Percentiles rank a stretch among this genome's conserved stretches.
Evolutionary conservation across 2,888 invertebrate species (phyloP).

Genomic region (Drosophila algonquin): DNA sequence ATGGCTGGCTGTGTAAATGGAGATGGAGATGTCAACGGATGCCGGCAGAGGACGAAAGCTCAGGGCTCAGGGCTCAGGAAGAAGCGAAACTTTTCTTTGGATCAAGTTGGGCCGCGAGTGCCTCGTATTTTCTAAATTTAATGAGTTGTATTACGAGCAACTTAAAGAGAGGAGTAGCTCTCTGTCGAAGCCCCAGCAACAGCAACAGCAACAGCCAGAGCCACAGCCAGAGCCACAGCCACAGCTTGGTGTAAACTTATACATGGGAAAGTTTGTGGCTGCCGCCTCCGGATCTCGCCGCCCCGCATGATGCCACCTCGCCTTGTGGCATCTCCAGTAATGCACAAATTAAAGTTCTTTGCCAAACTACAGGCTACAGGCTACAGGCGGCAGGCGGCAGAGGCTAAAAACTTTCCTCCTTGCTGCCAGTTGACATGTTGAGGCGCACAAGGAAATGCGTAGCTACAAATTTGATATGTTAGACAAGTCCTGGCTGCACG

Average conservation of each 20-base stretch:
- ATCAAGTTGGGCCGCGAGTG: constrained; percentile 62
- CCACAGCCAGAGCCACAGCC: no score
- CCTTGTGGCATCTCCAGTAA: constrained; percentile 58
- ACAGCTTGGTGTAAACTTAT: constrained; percentile 66
- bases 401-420: constrained; percentile 63
- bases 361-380: constrained; percentile 65
- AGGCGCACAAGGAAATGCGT: constrained; percentile 70
- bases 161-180: constrained; percentile 53
- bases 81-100: constrained; percentile 22
- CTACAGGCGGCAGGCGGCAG: constrained; percentile 59
- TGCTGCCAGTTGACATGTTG: constrained; percentile 70
- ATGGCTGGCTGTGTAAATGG: constrained; percentile 59
- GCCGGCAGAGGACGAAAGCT: constrained; percentile 20
- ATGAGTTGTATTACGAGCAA: constrained; percentile 73
- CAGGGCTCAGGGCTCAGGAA: not conserved
- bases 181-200: constrained; percentile 25
- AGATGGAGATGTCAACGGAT: constrained; percentile 79
- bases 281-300: constrained; percentile 15
- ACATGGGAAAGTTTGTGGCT: constrained; percentile 69
- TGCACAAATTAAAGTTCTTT: constrained; percentile 76
- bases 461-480: constrained; percentile 78
- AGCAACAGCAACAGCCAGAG: no score
- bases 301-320: not conserved
- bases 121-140: constrained; percentile 72
- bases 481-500: constrained; percentile 66